A percentile compares a stretch with the other conserved stretches of the same genome.
These are phyloP conservation scores for Idaea dimidiata DNA, from an alignment of 2,888 invertebrate species.

Conservation along the genomic window DNA sequence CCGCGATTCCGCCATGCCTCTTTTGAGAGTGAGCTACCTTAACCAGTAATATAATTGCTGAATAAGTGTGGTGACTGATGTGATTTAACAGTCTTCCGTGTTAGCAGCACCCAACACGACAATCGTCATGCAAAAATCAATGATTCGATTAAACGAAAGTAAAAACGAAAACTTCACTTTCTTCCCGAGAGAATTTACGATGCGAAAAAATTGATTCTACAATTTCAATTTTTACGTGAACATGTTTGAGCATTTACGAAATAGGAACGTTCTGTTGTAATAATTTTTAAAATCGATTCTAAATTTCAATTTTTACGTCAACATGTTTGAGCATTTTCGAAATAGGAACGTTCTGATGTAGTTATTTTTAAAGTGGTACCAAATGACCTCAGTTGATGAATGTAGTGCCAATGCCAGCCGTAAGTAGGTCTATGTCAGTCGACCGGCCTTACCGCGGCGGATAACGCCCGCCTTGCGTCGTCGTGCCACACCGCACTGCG, in stretches of 20 bases:
- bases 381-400: slow-evolving; percentile 74
- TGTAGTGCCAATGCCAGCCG: slow-evolving; percentile 78
- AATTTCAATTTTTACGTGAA: neutral
- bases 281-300: slow-evolving; percentile 63
- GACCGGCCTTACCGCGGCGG: slow-evolving; percentile 54
- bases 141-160: neutral
- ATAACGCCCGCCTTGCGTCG: slow-evolving; percentile 25
- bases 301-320: neutral
- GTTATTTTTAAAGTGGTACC: slow-evolving; percentile 74
- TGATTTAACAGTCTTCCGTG: neutral
- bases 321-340: neutral
- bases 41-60: neutral
- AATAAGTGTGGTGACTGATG: neutral
- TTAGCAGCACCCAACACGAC: neutral
- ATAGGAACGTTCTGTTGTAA: slow-evolving; percentile 34
- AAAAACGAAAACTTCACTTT: neutral
- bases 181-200: neutral
- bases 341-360: slow-evolving; percentile 31
- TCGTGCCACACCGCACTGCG: slow-evolving; percentile 33
- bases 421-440: slow-evolving; percentile 78
- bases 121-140: neutral
- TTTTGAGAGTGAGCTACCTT: too few relatives aligned
- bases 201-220: neutral
- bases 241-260: neutral
- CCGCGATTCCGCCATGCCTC: too few relatives aligned